phyloP scores from a whole-genome alignment of 2,113 vertebrate genomes.

The Ageneiosus marmoratus region DNA sequence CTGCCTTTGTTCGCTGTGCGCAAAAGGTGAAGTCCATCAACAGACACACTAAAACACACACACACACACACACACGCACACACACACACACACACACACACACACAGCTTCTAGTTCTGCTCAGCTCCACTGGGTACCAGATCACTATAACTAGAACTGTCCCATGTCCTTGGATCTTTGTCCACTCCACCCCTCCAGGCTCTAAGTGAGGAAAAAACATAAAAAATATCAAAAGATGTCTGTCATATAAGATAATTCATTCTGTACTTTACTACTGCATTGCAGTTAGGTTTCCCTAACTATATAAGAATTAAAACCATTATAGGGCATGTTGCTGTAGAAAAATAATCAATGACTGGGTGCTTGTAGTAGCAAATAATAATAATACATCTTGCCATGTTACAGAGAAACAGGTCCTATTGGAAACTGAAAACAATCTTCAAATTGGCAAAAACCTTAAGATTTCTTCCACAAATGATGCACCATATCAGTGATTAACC shows the following conservation, averaged over 20 bases:
- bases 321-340: neutral
- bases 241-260: neutral
- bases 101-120: constrained; percentile 66
- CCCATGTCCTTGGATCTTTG: constrained; percentile 5
- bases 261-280: neutral
- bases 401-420: no score
- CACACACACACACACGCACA: constrained; percentile 45
- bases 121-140: constrained; percentile 63
- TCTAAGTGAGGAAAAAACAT: neutral
- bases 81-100: constrained; percentile 43
- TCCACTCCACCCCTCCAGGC: no score
- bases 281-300: neutral
- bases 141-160: constrained; percentile 70
- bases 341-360: neutral
- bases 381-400: no score
- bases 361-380: no score
- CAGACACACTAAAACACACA: constrained; percentile 42
- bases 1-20: constrained; percentile 75
- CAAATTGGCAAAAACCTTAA: no score
- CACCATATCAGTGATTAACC: no score
- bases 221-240: neutral
- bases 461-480: no score
- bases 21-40: constrained; percentile 78
- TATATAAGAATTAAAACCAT: neutral
- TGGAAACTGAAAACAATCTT: no score